These are phyloP conservation scores for Gortyna flavago DNA, from an alignment of 2,888 invertebrate genomes.

Conservation along the genomic window DNA sequence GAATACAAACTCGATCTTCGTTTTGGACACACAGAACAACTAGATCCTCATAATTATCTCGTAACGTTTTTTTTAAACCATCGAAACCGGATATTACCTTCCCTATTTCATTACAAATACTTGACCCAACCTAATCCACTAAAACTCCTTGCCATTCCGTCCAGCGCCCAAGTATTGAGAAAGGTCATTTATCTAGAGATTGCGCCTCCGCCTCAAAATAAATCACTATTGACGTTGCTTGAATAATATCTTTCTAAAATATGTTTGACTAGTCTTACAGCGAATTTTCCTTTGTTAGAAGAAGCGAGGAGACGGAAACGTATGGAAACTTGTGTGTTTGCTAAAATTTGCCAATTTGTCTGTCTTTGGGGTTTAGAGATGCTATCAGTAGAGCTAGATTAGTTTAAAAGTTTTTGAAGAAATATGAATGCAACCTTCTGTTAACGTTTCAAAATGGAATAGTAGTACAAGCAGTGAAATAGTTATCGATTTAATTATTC, in stretches of 20 bases:
- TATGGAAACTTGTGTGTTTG: not conserved
- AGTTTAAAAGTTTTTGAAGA: not conserved
- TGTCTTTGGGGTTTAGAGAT: not conserved
- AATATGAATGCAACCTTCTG: not conserved
- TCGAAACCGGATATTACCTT: not conserved
- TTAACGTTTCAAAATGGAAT: not conserved
- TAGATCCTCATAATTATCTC: not conserved
- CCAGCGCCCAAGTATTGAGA: constrained; percentile 47
- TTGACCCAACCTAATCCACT: constrained; percentile 35
- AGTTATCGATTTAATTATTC: not conserved
- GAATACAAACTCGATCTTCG: not conserved
- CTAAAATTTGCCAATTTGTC: constrained; percentile 1
- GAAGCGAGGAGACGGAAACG: constrained; percentile 4
- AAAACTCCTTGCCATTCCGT: constrained; percentile 36
- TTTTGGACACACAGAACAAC: not conserved
- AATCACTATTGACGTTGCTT: constrained; percentile 62
- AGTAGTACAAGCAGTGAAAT: not conserved
- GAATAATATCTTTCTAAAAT: constrained; percentile 64
- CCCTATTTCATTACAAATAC: constrained; percentile 19
- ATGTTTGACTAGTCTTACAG: constrained; percentile 54
- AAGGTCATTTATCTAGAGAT: constrained; percentile 64
- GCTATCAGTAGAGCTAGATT: not conserved
- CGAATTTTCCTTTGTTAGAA: constrained; percentile 39
- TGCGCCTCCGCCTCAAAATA: constrained; percentile 49
- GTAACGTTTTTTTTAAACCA: not conserved